Conservation (phyloP, 2,113 vertebrate genomes). For the Hoplias malabaricus region DNA sequence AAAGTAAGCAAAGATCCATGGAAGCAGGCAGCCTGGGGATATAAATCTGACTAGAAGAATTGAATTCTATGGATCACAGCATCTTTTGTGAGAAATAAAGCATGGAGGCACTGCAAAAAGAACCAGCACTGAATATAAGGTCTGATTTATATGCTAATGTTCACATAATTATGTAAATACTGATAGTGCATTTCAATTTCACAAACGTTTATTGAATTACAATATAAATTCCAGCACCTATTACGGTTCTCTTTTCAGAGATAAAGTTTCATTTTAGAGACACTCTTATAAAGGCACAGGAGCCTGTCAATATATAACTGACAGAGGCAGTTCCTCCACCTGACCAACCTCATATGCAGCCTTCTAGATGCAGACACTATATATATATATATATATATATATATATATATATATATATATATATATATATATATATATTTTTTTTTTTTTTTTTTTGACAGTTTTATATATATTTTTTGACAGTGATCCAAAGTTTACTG, state of each 20-base stretch:
- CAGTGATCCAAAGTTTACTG: not conserved
- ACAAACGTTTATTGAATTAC: conserved; percentile 56
- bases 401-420: no score
- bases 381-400: no score
- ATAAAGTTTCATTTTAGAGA: conserved; percentile 31
- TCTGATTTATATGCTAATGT: conserved; percentile 71
- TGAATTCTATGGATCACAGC: conserved; percentile 69
- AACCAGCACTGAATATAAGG: conserved; percentile 63
- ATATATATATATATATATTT: no score
- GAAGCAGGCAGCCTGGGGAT: conserved; percentile 55
- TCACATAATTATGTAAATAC: conserved; percentile 70
- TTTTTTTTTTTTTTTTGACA: no score
- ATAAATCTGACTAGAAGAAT: conserved; percentile 66
- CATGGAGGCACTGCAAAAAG: conserved; percentile 52
- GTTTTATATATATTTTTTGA: not conserved
- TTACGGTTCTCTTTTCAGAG: conserved; percentile 47
- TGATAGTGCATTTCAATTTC: conserved; percentile 58
- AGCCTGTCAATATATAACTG: not conserved
- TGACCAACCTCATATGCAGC: conserved; percentile 40
- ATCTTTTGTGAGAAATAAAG: conserved; percentile 58
- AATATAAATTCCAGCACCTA: conserved; percentile 52
- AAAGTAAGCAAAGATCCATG: conserved; percentile 49
- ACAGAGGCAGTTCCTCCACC: conserved; percentile 47
- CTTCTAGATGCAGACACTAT: no score
- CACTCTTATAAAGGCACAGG: not conserved